These are phyloP conservation scores for Podargus strigoides DNA, from an alignment of 2,797 vertebrate species.

Conservation along the genomic window DNA sequence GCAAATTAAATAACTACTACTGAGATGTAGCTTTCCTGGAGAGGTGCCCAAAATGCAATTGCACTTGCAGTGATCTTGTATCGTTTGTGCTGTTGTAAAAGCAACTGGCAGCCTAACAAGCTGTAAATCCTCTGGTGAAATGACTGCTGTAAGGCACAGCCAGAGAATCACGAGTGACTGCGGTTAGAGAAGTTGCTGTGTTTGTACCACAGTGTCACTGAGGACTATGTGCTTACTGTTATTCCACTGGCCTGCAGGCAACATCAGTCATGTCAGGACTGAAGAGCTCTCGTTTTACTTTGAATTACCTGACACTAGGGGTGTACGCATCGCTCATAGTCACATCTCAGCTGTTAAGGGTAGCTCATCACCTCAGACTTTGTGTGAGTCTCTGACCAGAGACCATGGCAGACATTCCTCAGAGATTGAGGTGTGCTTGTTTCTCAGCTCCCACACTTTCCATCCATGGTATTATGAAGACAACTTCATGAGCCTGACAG, in stretches of 20 bases:
- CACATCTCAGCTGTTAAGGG: background rate
- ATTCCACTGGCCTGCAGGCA: background rate
- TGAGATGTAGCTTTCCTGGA: background rate
- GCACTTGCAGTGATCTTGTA: background rate
- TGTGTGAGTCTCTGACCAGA: background rate
- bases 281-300: background rate
- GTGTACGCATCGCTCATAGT: rapidly evolving
- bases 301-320: background rate
- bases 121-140: background rate
- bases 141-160: background rate
- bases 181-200: background rate
- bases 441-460: background rate
- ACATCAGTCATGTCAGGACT: background rate
- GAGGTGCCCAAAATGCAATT: background rate
- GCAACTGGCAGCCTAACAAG: background rate
- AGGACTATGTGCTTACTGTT: rapidly evolving
- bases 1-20: background rate
- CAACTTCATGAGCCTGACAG: no score
- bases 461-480: no score
- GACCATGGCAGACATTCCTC: no score
- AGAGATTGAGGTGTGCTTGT: background rate
- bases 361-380: background rate
- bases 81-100: background rate
- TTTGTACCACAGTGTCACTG: background rate
- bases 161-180: background rate